Evolutionary conservation across 2,888 invertebrate species (phyloP), one percentile per base, ranked within the genome.

Genomic region (Cyclophora punctaria): DNA sequence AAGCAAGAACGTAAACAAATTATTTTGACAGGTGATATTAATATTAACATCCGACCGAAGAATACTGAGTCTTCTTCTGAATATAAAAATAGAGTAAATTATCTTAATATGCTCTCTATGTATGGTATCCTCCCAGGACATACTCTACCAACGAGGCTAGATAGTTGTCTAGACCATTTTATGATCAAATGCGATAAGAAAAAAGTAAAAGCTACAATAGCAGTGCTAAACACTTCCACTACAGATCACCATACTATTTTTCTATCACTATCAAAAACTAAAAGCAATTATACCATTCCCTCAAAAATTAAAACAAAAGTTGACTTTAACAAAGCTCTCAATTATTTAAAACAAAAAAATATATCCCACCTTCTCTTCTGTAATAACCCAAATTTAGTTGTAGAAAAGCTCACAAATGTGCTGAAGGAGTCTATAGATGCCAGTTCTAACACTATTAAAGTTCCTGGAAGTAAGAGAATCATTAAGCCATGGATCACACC

Each of bases 1-100:
- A 5, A 5, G 20, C 20, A 43, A 43, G n/a, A 41, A 41, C 7
- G 7, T 41, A 57, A 43, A 20, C 5, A 20, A 20, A 56, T 61
- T 33, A 54, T 43, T 20, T 20, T 43, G 3, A 4, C 20, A 5
- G 43, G 43, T 5, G 43, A 43, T 20, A 5, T 43, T 4, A 43
- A 43, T 20, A 20, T 43, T n/a, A 20, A 43, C 43, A 43, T 43
- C 20, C n/a, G 20, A 20, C 43, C 43, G 7, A 20, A 20, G 3
- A 20, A n/a, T 5, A n/a, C 5, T 20, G 20, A 43, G 5, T 5
- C n/a, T 43, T 43, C 43, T 3, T 5, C 4, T 5, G 37, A 37
- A 5, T 37, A 37, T 37, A 37, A 37, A 5, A 43, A 43, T 20
- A 20, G 20, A 43, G 43, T 20, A 5, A 20, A 43, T 2, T 43